Base-by-base conservation (phyloP, 1,140 invertebrate genomes). In the Formica exsecta region DNA sequence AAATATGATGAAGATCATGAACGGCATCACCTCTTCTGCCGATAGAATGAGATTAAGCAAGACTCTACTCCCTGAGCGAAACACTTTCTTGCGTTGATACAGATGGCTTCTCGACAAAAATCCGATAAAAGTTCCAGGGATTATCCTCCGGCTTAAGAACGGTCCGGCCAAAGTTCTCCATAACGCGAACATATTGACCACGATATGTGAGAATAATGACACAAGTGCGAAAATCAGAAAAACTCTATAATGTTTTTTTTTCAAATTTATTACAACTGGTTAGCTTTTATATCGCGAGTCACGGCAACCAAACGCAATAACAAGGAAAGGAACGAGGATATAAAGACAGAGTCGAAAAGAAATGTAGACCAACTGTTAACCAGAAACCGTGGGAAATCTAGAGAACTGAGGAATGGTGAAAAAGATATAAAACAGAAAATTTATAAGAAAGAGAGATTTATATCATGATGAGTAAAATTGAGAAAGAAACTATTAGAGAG, bases 131-230 rank as follows among this genome's bases (percentile, higher is more conserved):
- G 88, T 92, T 91, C 87, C 86, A 73, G 57, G 90, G 90, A 92
- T 92, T 92, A 92, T 89, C 86, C 86, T 77, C n/a, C 32, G 36
- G 48, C 29, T 25, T 38, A 25, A 36, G 36, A 75, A 44, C 3
- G 25, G 25, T 48, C 13, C 4, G 16, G 57, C 22, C 32, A 70
- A 85, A 89, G 80, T 89, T 90, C 32, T 22, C 25, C 36, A 74
- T 90, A 87, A 88, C 86, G 89, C 74, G 89, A 90, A 85, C 91
- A 91, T 92, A 92, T 92, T 92, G 92, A 90, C 86, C 83, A 62
- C 85, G 87, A 90, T 83, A 85, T 90, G 75, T 66, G 77, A 87
- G 88, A 92, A 92, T 92, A 92, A 92, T 89, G 87, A 92, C 86
- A 86, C 85, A 85, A 74, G 80, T 61, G 87, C 59, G 81, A 81